Evolutionary conservation across 2,113 vertebrate genomes (phyloP), one percentile per base, ranked within the genome.

Genomic region (Podilymbus podiceps): DNA sequence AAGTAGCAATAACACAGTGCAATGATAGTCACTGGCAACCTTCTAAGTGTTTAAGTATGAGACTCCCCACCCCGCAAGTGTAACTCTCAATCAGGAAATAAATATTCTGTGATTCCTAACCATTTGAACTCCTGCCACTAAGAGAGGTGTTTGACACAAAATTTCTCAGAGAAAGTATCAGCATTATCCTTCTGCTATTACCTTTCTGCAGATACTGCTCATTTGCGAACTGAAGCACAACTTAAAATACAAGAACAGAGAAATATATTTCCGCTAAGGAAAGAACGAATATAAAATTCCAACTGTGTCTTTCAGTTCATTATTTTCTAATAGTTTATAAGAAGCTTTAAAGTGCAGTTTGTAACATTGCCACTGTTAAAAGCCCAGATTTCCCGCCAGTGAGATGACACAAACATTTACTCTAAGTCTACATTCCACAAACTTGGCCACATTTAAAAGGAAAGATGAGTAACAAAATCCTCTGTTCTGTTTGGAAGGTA

Each of bases 401-500:
- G 71, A 93, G 91, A 98, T 94, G 96, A 96, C 67, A 98, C 87
- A 95, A 97, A 96, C 87, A 95, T 98, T 97, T 97, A 98, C 59
- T 97, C 90, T 94, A 96, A 96, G 85, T 91, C 91, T 91, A 81
- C 68, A 76, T 91, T 97, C 75, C 83, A 83, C 94, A 96, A 97
- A 94, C 71, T 89, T 95, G 96, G 95, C 85, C 35, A 68, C 73
- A n/a, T 97, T 95, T 97, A 95, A 98, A 98, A 97, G 97, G 94
- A 95, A 97, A 18, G 92, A 95, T 82, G 90, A 97, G 77, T 92
- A 96, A 97, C 80, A 93, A 97, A 98, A 97, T 35, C 88, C 87
- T 92, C 62, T 79, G 59, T 89, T 98, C 96, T 96, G 64, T 93
- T 97, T 91, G 85, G 93, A 97, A 95, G 62, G 87, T 95, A 69